Base-by-base conservation (phyloP, 2,113 vertebrate species). In the Erythrocercus mccallii region DNA sequence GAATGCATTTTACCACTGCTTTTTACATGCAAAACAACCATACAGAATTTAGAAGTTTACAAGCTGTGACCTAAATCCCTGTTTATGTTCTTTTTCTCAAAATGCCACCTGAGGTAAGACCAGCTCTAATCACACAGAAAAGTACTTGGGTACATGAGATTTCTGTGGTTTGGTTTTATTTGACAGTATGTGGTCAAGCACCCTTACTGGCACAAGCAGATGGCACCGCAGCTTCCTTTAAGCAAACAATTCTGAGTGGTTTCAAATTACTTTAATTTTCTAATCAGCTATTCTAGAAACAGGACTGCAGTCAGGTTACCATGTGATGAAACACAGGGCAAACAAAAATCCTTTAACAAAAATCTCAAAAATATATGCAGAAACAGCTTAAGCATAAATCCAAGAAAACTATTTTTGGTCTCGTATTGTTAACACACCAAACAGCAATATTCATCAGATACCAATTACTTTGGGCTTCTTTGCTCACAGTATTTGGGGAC, bases 1-100 rank as follows among this genome's bases (percentile, higher is more conserved):
- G 5, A 70, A 45, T 5, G 37, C 0, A 0, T 38, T 70, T 61
- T 47, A 40, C 20, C 2, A 5, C 31, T 44, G 61, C 25, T 77
- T 69, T 71, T 69, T 38, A 83, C 6, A 33, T 23, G 80, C 15
- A 71, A 51, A 72, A 48, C 17, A 92, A 45, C 12, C 53, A n/a
- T 3, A 65, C 8, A 38, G 23, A 83, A 83, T 69, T 57, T 14
- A 72, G 15, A n/a, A 65, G 54, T 33, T 71, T 78, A 73, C 28
- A 78, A 81, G 48, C 65, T 24, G n/a, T 37, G 35, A 83, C 58
- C 71, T 78, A 89, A 81, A 89, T 84, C 47, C 38, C 23, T 77
- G 13, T 51, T 79, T 31, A 64, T 21, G 33, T 28, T 57, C 15
- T 74, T 77, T 72, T 71, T 44, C 53, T 85, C 61, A 86, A 71